phyloP scores from a whole-genome alignment of 2,888 invertebrate species.

The Oegoconia quadripuncta region DNA sequence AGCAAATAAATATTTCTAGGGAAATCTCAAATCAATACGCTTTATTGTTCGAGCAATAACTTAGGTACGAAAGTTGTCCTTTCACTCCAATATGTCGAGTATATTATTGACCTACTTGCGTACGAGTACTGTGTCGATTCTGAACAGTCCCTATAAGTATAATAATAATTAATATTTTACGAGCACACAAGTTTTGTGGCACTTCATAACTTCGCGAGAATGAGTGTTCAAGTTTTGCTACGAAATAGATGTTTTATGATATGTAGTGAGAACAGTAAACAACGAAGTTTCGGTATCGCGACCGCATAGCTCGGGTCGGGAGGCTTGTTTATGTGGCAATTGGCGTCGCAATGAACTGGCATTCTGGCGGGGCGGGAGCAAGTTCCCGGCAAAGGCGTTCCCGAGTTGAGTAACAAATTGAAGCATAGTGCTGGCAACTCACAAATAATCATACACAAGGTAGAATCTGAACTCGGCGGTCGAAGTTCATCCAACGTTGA shows the following conservation, averaged over 20 bases:
- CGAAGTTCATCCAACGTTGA: conserved; percentile 47
- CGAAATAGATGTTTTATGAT: conserved; percentile 37
- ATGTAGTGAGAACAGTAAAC: conserved; percentile 53
- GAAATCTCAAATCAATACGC: conserved; percentile 27
- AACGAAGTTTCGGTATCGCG: conserved; percentile 56
- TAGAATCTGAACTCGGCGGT: conserved; percentile 40
- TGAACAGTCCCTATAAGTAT: not conserved
- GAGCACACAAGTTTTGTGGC: conserved; percentile 29
- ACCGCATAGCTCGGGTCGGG: conserved; percentile 46
- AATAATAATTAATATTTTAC: conserved; percentile 28
- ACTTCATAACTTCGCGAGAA: conserved; percentile 31
- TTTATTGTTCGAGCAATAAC: conserved; percentile 26
- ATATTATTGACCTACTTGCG: not conserved
- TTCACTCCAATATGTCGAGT: conserved; percentile 21
- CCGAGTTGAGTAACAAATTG: conserved; percentile 63
- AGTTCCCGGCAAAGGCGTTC: conserved; percentile 58
- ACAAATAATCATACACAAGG: conserved; percentile 69
- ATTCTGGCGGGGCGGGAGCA: conserved; percentile 45
- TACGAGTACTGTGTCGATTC: not conserved
- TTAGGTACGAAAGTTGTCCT: conserved; percentile 25
- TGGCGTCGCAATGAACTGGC: conserved; percentile 61
- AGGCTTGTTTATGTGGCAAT: conserved; percentile 71
- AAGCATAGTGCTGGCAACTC: conserved; percentile 53
- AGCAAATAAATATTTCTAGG: conserved; percentile 25
- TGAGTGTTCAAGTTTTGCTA: conserved; percentile 33